Evolutionary conservation across 1,140 invertebrate species (phyloP), one percentile per base, ranked within the genome.

Genomic region (Yoshiicerus persimilis): DNA sequence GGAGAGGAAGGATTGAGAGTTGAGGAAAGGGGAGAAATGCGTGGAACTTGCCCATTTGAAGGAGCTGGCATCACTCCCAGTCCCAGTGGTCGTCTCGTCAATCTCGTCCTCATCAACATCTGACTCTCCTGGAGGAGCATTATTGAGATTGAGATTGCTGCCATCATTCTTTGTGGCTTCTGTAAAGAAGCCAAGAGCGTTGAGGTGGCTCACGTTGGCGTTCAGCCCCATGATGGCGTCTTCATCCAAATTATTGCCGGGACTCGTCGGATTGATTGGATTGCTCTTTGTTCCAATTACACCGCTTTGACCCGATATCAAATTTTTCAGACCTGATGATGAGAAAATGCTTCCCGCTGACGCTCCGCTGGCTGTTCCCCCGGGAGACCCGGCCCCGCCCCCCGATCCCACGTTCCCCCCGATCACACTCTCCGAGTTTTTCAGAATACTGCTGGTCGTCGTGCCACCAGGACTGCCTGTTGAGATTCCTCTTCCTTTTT

Each of bases 21-120:
- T n/a, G n/a, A 4, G 16, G 11, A 20, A n/a, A 56, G n/a, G 47
- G n/a, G 20, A n/a, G 20, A 56, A n/a, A 56, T 56, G 47, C 13
- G 13, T 34, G 30, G 36, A 36, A 86, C 85, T 62, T 86, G 77
- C 88, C 88, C 88, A 88, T 88, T 88, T 86, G 25, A 88, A 88
- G 27, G 88, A 88, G 36, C 88, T 88, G 27, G 66, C 84, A 86
- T 88, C 88, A 75, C 88, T 88, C 32, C 88, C 88, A 32, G 87
- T 88, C 11, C 62, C 87, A 80, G 75, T 80, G 32, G 75, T 80
- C n/a, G 84, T 87, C 11, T 86, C 88, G 56, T 88, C 88, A 86
- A 83, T 66, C 34, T 88, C 88, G 13, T 86, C 70, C n/a, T 64
- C 88, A 32, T 88, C 88, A 25, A 30, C 66, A 30, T 84, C 83